Evolutionary conservation across 2,888 invertebrate species (phyloP).

Genomic region (Dryococelus australis): DNA sequence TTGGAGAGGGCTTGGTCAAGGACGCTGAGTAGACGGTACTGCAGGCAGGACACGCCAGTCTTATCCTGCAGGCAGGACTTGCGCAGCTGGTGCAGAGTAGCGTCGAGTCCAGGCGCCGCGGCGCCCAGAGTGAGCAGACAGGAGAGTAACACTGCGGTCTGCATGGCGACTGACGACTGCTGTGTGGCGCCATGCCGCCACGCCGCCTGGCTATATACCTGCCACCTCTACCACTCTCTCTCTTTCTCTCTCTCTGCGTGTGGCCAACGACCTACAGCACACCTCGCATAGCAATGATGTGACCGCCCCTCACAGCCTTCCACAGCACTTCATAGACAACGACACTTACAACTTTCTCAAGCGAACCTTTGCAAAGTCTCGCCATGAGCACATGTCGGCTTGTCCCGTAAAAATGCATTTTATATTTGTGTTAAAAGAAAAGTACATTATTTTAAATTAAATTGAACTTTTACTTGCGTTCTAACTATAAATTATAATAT

Average conservation of each 20-base stretch:
- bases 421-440: too few relatives aligned
- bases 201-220: neutral
- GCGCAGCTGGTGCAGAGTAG: constrained; percentile 68
- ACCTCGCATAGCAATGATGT: neutral
- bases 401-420: too few relatives aligned
- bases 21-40: constrained; percentile 74
- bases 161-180: neutral
- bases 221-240: neutral
- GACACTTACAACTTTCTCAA: too few relatives aligned
- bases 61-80: constrained; percentile 75
- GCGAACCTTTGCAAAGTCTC: too few relatives aligned
- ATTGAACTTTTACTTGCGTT: too few relatives aligned
- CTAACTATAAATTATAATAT: too few relatives aligned
- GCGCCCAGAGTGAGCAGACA: neutral
- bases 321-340: too few relatives aligned
- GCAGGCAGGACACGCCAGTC: constrained; percentile 82
- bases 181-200: too few relatives aligned
- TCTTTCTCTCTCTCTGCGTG: neutral
- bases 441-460: too few relatives aligned
- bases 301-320: too few relatives aligned
- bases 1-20: constrained; percentile 80
- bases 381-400: too few relatives aligned
- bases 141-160: neutral
- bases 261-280: neutral
- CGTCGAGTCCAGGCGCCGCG: constrained; percentile 64